These are phyloP conservation scores for Lasius fuliginosus DNA, from an alignment of 2,888 invertebrate species.

Conservation along the genomic window DNA sequence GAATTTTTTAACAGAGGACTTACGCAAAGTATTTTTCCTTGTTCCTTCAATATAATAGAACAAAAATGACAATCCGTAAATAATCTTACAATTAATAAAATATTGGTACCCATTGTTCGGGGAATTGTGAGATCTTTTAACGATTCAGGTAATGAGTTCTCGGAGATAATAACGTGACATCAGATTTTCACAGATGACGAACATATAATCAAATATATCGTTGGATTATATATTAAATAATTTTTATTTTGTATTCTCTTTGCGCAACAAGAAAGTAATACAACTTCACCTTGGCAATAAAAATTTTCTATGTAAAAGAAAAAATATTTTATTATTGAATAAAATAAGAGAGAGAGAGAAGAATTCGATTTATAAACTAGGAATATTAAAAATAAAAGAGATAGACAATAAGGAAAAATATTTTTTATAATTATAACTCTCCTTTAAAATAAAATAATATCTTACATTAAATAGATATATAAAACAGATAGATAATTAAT, in stretches of 20 bases:
- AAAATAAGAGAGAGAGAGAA: not conserved
- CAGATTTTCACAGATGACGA: not conserved
- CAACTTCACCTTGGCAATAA: not conserved
- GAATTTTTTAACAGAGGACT: not conserved
- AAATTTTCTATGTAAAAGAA: not conserved
- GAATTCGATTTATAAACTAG: not conserved
- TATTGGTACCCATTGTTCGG: slow-evolving; percentile 1
- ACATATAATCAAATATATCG: not conserved
- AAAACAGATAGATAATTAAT: slow-evolving; percentile 3
- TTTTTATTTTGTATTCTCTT: not conserved
- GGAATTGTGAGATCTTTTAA: slow-evolving; percentile 37
- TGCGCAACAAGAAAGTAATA: slow-evolving; percentile 4
- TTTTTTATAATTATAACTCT: not conserved
- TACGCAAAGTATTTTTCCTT: not conserved
- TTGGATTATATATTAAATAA: not conserved
- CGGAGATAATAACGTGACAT: slow-evolving; percentile 15
- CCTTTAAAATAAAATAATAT: not conserved
- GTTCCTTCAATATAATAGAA: not conserved
- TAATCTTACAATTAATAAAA: slow-evolving; percentile 39
- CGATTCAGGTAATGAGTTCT: slow-evolving; percentile 55
- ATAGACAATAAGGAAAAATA: not conserved
- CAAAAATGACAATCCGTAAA: slow-evolving; percentile 22
- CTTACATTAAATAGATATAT: not conserved
- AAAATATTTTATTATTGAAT: not conserved
- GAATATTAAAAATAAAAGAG: not conserved